These are phyloP conservation scores for Lysandra bellargus DNA, from an alignment of 2,888 invertebrate species.

Conservation along the genomic window DNA sequence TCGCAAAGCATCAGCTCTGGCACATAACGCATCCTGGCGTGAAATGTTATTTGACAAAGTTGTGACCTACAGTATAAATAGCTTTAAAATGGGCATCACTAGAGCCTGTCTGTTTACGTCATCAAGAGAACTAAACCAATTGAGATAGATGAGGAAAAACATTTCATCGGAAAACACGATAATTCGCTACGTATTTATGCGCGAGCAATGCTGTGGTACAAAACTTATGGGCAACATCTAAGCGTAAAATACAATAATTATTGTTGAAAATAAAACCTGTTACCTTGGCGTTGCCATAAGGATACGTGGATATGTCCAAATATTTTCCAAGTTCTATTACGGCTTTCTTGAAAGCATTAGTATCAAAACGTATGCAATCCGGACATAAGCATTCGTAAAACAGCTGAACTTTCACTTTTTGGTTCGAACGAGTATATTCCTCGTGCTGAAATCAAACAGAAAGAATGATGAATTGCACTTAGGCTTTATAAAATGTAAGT, in stretches of 20 bases:
- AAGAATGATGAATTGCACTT: background rate
- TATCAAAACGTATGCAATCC: slow-evolving; percentile 44
- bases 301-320: slow-evolving; percentile 45
- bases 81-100: no score
- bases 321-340: slow-evolving; percentile 41
- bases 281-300: slow-evolving; percentile 53
- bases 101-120: background rate
- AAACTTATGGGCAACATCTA: background rate
- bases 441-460: slow-evolving; percentile 10
- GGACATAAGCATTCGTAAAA: slow-evolving; percentile 52
- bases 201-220: no score
- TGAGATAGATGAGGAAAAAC: background rate
- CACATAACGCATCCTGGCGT: no score
- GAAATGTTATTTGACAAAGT: no score
- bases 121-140: background rate
- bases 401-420: slow-evolving; percentile 44
- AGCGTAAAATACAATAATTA: background rate
- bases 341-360: slow-evolving; percentile 37
- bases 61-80: background rate
- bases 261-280: slow-evolving; percentile 25
- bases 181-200: no score
- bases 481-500: background rate
- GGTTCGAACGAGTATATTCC: background rate
- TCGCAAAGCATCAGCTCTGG: background rate
- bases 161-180: background rate